Base-by-base conservation (phyloP, 2,888 invertebrate species). In the Troides helena region DNA sequence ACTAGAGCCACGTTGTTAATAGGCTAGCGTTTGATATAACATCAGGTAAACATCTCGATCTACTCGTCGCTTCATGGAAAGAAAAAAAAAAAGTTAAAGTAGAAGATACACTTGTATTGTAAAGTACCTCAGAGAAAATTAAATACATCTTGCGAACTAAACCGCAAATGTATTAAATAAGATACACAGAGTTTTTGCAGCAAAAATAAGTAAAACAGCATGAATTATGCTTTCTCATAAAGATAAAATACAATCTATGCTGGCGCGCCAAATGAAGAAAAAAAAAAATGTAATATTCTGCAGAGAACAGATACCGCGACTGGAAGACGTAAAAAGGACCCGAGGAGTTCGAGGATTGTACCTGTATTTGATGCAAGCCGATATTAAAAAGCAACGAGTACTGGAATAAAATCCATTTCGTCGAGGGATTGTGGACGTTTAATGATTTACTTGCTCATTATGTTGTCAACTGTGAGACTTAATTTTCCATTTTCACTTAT, bases 171-270 rank as follows among this genome's bases (percentile, higher is more conserved):
- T 84, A 86, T 87, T 85, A 85, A 87, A 86, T 85, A 88, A 84
- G 84, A 85, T 30, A 65, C 85, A 85, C 82, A 85, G 83, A 80
- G 80, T 83, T 79, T 77, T 76, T 80, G 76, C 75, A 80, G 25
- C 57, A 78, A 82, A 81, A 83, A 83, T 78, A 80, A 82, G 85
- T 86, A 88, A 87, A 90, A 88, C 85, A 86, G 84, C 80, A 88
- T 89, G 90, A 90, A 89, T 89, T 90, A 90, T 88, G 91, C 90
- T 90, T 89, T 88, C 89, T 81, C 88, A 89, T 90, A 89, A 90
- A 90, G 89, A 90, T 91, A 91, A 90, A 89, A 89, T 88, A 91
- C 87, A 90, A 89, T 87, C 87, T 88, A 88, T 89, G 88, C 87
- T 82, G 85, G 84, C 86, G 84, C 83, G 86, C 85, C 86, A 88